Evolutionary conservation across 2,797 vertebrate species (phyloP), one percentile per base, ranked within the genome.

Genomic region (Cottoperca gobio): DNA sequence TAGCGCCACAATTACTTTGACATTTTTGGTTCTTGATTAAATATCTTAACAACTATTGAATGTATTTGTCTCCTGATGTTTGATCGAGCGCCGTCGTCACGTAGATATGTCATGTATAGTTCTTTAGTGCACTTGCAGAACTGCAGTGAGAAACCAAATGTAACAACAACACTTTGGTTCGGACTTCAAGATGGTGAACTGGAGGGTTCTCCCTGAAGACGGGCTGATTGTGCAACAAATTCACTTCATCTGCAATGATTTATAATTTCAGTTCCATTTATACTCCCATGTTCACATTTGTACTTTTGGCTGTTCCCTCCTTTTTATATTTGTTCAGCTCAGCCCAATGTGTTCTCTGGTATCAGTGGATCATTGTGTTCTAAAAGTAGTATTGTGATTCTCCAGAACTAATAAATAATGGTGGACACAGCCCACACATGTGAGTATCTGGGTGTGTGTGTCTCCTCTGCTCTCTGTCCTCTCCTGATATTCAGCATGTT

Each of bases 361-460:
- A 73, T 81, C 59, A 42, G 40, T 45, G 49, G n/a, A 65, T 63
- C 33, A 66, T 26, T 61, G 31, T 43, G 21, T 13, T 58, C n/a
- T n/a, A n/a, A n/a, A n/a, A n/a, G n/a, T n/a, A n/a, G 35, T 28
- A 62, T 19, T 19, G 26, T 28, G 35, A 55, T 53, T 62, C 24
- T 33, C n/a, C 24, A 55, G 26, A 64, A 48, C 16, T 48, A 61
- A 62, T 31, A 50, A 53, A 43, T 10, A 35, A 33, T 21, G 35
- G 28, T 12, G 6, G 37, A 62, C 60, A 46, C 49, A 26, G 16
- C 60, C 70, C 24, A 33, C 62, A 33, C 49, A 54, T 4, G 8
- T 8, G 14, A 55, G 37, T 6, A 10, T 55, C 43, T 71, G 78
- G 60, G 58, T 60, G 70, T 82, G 60, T 60, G 42, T 55, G 9